A percentile compares a stretch with the other conserved stretches of the same genome.
Conservation (phyloP, 2,888 invertebrate genomes). For the Eupithecia dodoneata region DNA sequence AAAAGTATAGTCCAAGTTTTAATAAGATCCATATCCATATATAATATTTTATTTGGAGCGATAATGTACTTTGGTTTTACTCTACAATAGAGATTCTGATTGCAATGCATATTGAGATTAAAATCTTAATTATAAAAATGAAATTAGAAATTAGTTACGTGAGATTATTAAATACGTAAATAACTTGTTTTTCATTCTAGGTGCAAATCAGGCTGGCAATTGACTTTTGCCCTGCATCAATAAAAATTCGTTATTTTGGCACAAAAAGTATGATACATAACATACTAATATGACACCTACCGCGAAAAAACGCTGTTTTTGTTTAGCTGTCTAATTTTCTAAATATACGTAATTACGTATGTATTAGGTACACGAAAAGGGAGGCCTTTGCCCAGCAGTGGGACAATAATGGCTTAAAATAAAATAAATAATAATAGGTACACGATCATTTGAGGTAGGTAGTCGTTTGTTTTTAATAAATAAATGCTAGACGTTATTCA, state of each 20-base stretch:
- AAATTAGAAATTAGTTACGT: slow-evolving; percentile 1
- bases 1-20: too few relatives aligned
- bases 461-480: not conserved
- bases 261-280: slow-evolving; percentile 1
- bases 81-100: not conserved
- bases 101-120: not conserved
- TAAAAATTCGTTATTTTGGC: not conserved
- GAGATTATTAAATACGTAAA: not conserved
- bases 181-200: not conserved
- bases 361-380: not conserved
- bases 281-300: not conserved
- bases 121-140: not conserved
- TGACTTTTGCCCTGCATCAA: not conserved
- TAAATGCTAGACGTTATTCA: too few relatives aligned
- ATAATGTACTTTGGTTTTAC: not conserved
- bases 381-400: too few relatives aligned
- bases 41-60: too few relatives aligned
- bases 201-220: not conserved
- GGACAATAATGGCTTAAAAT: too few relatives aligned
- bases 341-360: not conserved
- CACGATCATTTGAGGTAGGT: too few relatives aligned
- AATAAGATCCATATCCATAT: too few relatives aligned
- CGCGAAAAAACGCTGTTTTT: slow-evolving; percentile 10
- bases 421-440: too few relatives aligned
- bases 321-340: not conserved